Evolutionary conservation across 1,140 invertebrate genomes (phyloP).

Genomic region (Tribolium castaneum): DNA sequence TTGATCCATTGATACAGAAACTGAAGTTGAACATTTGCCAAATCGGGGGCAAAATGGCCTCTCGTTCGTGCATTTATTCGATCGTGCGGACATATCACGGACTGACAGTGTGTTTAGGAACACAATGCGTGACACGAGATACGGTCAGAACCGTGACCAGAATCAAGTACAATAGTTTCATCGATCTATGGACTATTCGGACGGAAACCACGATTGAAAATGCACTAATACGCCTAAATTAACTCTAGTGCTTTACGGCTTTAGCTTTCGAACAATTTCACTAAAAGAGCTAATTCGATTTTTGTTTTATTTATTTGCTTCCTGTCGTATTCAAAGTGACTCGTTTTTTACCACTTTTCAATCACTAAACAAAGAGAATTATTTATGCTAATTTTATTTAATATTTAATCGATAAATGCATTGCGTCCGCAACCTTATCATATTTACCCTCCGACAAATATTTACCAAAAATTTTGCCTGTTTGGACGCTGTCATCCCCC

Average conservation of each 20-base stretch:
- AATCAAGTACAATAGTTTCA: slow-evolving; percentile 52
- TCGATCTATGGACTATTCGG: slow-evolving; percentile 52
- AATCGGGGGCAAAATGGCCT: not conserved
- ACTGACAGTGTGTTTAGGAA: slow-evolving; percentile 57
- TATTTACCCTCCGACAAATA: slow-evolving; percentile 26
- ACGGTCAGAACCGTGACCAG: slow-evolving; percentile 56
- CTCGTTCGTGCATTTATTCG: slow-evolving; percentile 42
- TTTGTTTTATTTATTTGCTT: slow-evolving; percentile 30
- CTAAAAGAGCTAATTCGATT: slow-evolving; percentile 27
- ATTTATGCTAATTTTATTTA: slow-evolving; percentile 26
- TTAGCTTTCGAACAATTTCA: slow-evolving; percentile 25
- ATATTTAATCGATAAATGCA: slow-evolving; percentile 31
- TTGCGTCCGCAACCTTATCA: not conserved
- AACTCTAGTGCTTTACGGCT: slow-evolving; percentile 43
- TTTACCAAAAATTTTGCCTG: slow-evolving; percentile 1
- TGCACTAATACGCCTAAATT: slow-evolving; percentile 53
- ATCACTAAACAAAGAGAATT: slow-evolving; percentile 12
- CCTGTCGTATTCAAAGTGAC: slow-evolving; percentile 6
- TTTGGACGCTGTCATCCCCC: too few species aligned
- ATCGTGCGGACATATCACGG: slow-evolving; percentile 57
- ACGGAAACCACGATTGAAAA: slow-evolving; percentile 56
- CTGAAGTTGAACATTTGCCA: not conserved
- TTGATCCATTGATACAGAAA: too few species aligned
- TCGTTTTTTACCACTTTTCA: not conserved
- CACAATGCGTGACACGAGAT: slow-evolving; percentile 58